Conservation (phyloP, 2,797 vertebrate genomes). For the Onychomys leucogaster region DNA sequence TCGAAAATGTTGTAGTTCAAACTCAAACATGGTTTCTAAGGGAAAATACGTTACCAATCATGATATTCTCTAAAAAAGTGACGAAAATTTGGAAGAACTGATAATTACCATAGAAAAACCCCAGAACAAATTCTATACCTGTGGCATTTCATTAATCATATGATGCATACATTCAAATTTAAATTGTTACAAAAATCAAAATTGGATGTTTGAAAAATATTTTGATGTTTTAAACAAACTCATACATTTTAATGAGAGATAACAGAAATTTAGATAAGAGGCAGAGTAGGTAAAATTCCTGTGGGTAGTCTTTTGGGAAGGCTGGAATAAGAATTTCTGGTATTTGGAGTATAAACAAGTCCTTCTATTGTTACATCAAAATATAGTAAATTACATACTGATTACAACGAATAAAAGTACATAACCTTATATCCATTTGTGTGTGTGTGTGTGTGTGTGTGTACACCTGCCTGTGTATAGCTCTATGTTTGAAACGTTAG, state of each 20-base stretch:
- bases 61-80: not conserved
- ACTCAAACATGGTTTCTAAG: not conserved
- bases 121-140: not conserved
- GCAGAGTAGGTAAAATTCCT: not conserved
- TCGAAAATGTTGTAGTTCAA: not conserved
- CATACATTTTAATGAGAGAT: not conserved
- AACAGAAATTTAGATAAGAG: not conserved
- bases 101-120: not conserved
- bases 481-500: not conserved
- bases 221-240: not conserved
- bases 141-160: no score
- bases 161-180: not conserved
- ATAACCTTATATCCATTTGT: not conserved
- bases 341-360: not conserved
- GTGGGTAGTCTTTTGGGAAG: not conserved
- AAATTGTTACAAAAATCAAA: not conserved
- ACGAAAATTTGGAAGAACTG: not conserved
- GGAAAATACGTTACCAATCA: not conserved
- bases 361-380: not conserved
- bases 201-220: not conserved
- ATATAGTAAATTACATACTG: not conserved
- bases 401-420: not conserved
- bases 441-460: not conserved
- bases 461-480: not conserved
- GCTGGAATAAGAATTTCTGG: not conserved